Percentiles rank a stretch among this genome's conserved stretches.
Evolutionary conservation across 2,113 vertebrate species (phyloP).

Genomic region (Miniopterus natalensis): DNA sequence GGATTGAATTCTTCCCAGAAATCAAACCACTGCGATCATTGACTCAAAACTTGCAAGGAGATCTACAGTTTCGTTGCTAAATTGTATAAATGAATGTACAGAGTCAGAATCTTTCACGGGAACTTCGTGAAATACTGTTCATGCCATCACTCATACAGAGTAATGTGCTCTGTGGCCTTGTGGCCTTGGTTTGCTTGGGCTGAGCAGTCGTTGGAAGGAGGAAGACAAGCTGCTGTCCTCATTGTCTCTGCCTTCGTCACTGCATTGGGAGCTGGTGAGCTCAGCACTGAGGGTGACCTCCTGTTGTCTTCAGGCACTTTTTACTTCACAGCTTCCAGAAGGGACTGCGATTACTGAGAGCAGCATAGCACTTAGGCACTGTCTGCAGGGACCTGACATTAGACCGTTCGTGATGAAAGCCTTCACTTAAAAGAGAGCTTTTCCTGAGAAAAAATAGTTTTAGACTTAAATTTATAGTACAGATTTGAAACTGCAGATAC

Average conservation of each 20-base stretch:
- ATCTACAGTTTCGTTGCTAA: background rate
- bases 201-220: background rate
- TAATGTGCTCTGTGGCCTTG: background rate
- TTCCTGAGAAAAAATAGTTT: background rate
- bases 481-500: background rate
- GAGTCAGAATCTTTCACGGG: background rate
- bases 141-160: background rate
- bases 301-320: conserved; percentile 79
- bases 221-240: background rate
- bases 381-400: conserved; percentile 80
- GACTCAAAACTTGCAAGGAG: background rate
- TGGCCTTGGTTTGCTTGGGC: background rate
- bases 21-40: background rate
- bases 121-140: background rate
- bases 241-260: conserved; percentile 61
- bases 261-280: conserved; percentile 77
- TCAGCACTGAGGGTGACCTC: conserved; percentile 85
- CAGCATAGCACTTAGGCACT: conserved; percentile 71
- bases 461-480: background rate
- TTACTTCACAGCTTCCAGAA: conserved; percentile 85
- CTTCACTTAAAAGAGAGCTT: conserved; percentile 63
- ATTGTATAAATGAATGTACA: background rate
- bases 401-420: conserved; percentile 48
- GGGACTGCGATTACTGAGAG: conserved; percentile 81
- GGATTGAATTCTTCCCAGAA: conserved; percentile 7